Base-by-base conservation (phyloP, 2,888 invertebrate genomes). In the Ophion ventricosus region DNA sequence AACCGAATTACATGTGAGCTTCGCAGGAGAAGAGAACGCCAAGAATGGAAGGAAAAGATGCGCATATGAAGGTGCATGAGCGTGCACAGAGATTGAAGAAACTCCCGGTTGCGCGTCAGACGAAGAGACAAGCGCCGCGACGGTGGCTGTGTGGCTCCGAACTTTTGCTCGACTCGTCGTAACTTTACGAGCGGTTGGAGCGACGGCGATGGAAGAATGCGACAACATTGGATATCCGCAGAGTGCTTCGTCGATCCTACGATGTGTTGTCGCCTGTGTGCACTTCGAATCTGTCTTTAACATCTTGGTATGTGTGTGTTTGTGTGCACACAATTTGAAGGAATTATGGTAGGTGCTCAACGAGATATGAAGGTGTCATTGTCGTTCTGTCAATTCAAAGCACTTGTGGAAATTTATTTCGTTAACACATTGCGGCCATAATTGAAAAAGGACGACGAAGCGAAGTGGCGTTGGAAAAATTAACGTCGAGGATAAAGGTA, bases 1-100 rank as follows among this genome's bases (percentile, higher is more conserved):
- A 88, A 89, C 87, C 87, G 86, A 88, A 88, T 89, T 88, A 83
- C 86, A 66, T 67, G 64, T 80, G 79, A 85, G 83, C 83, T 20
- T 54, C 1, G 20, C 11, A 29, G 20, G 11, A 56, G 70, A 75
- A 56, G 70, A 75, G 59, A 40, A 64, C 11, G 57, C 49, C 72
- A 61, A 25, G 25, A 67, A 76, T 59, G 56, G 67, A 73, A 63
- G 69, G 67, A 74, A 72, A 77, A 77, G 64, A 80, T 66, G 70
- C 56, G 67, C 57, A 49, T 10, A n/a, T 57, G 54, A 25, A 35
- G 7, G 43, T 59, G 49, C 25, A 29, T 43, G 17, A 56, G 63
- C 40, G 26, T 25, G 25, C 8, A 66, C 49, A 11, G 11, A 57
- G 67, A 73, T 56, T 61, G 80, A 83, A 80, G 80, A 73, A 83